Percentiles rank a stretch among this genome's conserved stretches.
These are phyloP conservation scores for Melanotaenia boesemani DNA, from an alignment of 2,797 vertebrate genomes.

Conservation along the genomic window DNA sequence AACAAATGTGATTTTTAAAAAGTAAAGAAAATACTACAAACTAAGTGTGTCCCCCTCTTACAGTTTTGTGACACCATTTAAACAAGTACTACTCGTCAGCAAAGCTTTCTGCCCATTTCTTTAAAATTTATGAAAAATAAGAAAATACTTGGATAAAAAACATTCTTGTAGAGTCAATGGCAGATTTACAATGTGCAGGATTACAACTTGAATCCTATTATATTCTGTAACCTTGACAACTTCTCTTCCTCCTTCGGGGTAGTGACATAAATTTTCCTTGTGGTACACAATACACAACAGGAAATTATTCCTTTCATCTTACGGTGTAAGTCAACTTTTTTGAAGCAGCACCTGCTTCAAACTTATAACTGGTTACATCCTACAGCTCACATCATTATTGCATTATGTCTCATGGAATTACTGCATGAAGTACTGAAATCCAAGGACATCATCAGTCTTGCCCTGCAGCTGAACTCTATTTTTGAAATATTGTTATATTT, in stretches of 20 bases:
- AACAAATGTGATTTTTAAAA: no score
- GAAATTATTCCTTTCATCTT: slow-evolving; percentile 59
- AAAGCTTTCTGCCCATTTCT: slow-evolving; percentile 26
- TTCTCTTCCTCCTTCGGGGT: slow-evolving; percentile 59
- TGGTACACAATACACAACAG: slow-evolving; percentile 58
- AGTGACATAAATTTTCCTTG: slow-evolving; percentile 59
- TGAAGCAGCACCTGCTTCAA: slow-evolving; percentile 62
- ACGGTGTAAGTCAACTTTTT: slow-evolving; percentile 58
- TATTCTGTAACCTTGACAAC: slow-evolving; percentile 70
- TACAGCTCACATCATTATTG: slow-evolving; percentile 38
- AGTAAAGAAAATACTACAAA: not conserved
- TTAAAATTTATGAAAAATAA: slow-evolving; percentile 46
- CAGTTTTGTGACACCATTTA: slow-evolving; percentile 37
- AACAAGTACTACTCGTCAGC: slow-evolving; percentile 22
- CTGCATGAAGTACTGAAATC: slow-evolving; percentile 45
- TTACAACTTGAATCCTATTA: slow-evolving; percentile 67
- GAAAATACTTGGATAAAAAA: slow-evolving; percentile 33
- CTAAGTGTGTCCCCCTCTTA: slow-evolving; percentile 18
- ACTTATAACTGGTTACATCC: slow-evolving; percentile 57
- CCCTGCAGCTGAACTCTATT: not conserved
- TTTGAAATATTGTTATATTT: not conserved
- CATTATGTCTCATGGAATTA: slow-evolving; percentile 39
- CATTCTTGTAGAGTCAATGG: slow-evolving; percentile 60
- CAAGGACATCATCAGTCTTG: slow-evolving; percentile 45
- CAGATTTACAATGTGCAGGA: slow-evolving; percentile 67